These are phyloP conservation scores for Larimichthys crocea DNA, from an alignment of 2,113 vertebrate species.

Conservation along the genomic window DNA sequence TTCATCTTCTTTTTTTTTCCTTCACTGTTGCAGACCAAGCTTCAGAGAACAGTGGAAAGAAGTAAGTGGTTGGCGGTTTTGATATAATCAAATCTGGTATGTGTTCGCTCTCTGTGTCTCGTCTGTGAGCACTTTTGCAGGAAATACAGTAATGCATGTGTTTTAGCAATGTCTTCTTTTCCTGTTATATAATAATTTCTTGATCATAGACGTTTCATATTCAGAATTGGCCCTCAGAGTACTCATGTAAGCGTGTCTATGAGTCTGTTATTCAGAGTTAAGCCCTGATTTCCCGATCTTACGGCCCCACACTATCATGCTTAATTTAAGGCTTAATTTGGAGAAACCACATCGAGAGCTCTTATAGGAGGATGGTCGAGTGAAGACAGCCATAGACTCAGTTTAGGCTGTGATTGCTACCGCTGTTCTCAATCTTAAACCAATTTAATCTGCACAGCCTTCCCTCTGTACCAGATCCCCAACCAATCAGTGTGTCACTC, in stretches of 20 bases:
- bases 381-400: constrained; percentile 8
- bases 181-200: constrained; percentile 16
- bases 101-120: neutral
- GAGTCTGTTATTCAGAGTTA: constrained; percentile 47
- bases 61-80: constrained; percentile 86
- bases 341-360: constrained; percentile 42
- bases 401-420: constrained; percentile 23
- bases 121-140: constrained; percentile 13
- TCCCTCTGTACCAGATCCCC: constrained; percentile 25
- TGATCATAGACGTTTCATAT: constrained; percentile 31
- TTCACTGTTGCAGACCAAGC: constrained; percentile 88
- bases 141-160: neutral
- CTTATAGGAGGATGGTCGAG: constrained; percentile 17
- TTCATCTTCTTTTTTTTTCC: constrained; percentile 15
- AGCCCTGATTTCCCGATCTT: constrained; percentile 50
- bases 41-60: constrained; percentile 88
- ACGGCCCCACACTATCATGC: constrained; percentile 24
- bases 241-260: constrained; percentile 6
- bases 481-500: constrained; percentile 63
- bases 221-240: constrained; percentile 16
- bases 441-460: constrained; percentile 45
- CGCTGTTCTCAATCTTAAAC: constrained; percentile 28
- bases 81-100: constrained; percentile 27
- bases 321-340: constrained; percentile 59
- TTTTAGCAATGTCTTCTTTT: constrained; percentile 11